A percentile compares a stretch with the other conserved stretches of the same genome.
phyloP scores from a whole-genome alignment of 2,888 invertebrate species.

The Griposia aprilina region DNA sequence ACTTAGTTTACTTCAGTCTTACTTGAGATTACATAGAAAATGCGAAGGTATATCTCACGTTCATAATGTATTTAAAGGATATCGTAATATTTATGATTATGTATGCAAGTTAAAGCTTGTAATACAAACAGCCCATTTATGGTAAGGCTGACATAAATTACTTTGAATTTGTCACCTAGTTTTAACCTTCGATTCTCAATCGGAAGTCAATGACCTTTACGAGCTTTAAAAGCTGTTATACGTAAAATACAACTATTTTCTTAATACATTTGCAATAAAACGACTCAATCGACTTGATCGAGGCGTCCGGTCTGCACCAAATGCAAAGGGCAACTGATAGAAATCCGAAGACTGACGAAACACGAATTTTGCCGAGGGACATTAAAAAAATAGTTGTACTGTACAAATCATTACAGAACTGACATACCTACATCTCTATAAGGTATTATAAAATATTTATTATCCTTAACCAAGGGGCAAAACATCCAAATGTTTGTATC shows the following conservation, averaged over 20 bases:
- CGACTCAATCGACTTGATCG: too few relatives aligned
- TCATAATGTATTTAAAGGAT: constrained; percentile 24
- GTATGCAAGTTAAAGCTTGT: constrained; percentile 1
- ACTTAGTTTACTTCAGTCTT: background rate
- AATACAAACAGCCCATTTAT: constrained; percentile 11
- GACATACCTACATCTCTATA: background rate
- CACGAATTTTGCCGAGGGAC: too few relatives aligned
- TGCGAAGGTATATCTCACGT: background rate
- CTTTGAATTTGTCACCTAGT: constrained; percentile 33
- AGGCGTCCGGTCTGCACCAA: too few relatives aligned
- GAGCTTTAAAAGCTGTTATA: background rate
- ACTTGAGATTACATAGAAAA: background rate
- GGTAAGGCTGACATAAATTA: constrained; percentile 23
- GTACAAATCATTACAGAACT: background rate
- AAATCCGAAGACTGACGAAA: too few relatives aligned
- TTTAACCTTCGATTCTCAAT: constrained; percentile 30
- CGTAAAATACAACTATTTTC: too few relatives aligned
- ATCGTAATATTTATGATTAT: constrained; percentile 32
- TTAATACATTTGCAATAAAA: too few relatives aligned
- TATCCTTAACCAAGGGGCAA: background rate
- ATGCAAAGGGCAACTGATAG: too few relatives aligned
- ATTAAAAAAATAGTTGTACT: background rate
- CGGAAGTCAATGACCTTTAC: constrained; percentile 11
- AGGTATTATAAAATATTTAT: background rate
- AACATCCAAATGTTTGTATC: constrained; percentile 4